phyloP scores from a whole-genome alignment of 2,888 invertebrate genomes.

The Ophion ventricosus region DNA sequence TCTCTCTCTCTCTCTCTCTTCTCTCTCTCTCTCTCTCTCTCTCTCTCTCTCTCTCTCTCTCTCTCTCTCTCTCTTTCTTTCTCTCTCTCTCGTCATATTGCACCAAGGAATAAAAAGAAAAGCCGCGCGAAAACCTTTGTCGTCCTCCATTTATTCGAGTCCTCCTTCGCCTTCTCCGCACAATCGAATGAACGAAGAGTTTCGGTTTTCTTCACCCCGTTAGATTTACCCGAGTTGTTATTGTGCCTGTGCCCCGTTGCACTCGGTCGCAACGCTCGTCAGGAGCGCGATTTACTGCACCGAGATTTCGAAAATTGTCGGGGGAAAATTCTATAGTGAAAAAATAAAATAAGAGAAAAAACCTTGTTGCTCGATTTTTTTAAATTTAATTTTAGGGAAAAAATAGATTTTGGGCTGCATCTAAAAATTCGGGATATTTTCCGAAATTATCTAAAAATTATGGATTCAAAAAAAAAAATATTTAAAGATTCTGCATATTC shows the following conservation, averaged over 20 bases:
- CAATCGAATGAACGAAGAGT: conserved; percentile 41
- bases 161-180: conserved; percentile 36
- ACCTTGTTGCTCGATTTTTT: not conserved
- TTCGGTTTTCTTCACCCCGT: conserved; percentile 39
- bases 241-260: not conserved
- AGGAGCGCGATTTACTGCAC: not conserved
- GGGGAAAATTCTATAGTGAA: not conserved
- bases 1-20: conserved; percentile 30
- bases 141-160: conserved; percentile 30
- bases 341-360: not conserved
- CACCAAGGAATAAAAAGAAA: not conserved
- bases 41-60: conserved; percentile 53
- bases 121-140: conserved; percentile 3
- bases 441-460: not conserved
- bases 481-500: not conserved
- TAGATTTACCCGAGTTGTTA: conserved; percentile 4
- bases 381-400: too few relatives aligned
- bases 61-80: conserved; percentile 27
- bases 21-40: conserved; percentile 37
- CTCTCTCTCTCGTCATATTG: not conserved
- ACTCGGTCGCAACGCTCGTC: conserved; percentile 1
- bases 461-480: not conserved
- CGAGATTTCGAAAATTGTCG: not conserved
- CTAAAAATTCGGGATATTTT: not conserved
- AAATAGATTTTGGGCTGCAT: not conserved